A percentile compares a stretch with the other conserved stretches of the same genome.
Evolutionary conservation across 2,888 invertebrate genomes (phyloP).

Genomic region (Ophion slaviceki): DNA sequence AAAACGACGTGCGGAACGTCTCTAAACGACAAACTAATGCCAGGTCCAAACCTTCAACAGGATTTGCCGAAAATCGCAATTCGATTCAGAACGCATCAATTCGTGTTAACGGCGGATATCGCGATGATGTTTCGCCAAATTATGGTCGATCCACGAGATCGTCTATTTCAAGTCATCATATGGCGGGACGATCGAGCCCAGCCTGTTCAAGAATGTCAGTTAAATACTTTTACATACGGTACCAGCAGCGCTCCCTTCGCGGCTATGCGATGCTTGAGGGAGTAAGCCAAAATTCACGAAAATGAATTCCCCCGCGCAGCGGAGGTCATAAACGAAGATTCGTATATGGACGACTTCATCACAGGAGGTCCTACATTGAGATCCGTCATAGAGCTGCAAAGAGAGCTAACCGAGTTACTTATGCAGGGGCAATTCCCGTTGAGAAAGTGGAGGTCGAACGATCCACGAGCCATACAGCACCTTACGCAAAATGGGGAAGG

Average conservation of each 20-base stretch:
- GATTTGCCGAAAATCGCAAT: constrained; percentile 64
- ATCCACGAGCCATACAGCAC: constrained; percentile 14
- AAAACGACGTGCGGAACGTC: constrained; percentile 40
- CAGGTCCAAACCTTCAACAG: constrained; percentile 68
- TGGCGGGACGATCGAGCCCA: constrained; percentile 62
- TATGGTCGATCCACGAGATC: constrained; percentile 57
- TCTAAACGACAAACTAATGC: constrained; percentile 67
- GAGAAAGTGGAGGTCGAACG: constrained; percentile 59
- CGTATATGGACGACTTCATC: constrained; percentile 62
- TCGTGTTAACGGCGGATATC: constrained; percentile 24
- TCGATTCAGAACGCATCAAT: constrained; percentile 53
- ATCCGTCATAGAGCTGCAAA: constrained; percentile 26
- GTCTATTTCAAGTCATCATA: constrained; percentile 68
- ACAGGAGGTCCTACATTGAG: constrained; percentile 41
- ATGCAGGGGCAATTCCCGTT: constrained; percentile 31
- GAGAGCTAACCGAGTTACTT: constrained; percentile 32
- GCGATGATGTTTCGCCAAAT: constrained; percentile 57
- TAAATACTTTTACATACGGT: constrained; percentile 40
- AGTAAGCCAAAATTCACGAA: constrained; percentile 60
- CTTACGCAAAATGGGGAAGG: constrained; percentile 3
- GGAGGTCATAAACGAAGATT: constrained; percentile 50
- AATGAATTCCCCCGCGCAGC: constrained; percentile 40
- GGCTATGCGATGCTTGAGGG: constrained; percentile 61
- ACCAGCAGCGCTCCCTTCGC: constrained; percentile 55
- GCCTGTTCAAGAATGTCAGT: constrained; percentile 19